These are phyloP conservation scores for Dusona sp. DNA, from an alignment of 2,888 invertebrate genomes.

Conservation along the genomic window DNA sequence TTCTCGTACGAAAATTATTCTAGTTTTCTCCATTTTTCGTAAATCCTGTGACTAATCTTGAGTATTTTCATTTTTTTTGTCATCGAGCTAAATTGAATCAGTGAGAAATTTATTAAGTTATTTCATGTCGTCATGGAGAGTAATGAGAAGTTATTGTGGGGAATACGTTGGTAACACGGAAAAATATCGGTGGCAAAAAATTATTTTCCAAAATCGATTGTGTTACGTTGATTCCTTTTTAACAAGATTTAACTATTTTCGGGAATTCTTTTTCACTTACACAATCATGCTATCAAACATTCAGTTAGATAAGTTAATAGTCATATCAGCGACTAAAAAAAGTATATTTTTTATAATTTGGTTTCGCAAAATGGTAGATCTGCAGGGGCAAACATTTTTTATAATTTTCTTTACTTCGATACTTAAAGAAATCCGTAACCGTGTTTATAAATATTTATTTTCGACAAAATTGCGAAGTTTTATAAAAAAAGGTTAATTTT, in stretches of 20 bases:
- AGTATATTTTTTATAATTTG: neutral
- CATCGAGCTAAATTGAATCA: neutral
- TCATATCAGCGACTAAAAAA: neutral
- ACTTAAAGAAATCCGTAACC: no score
- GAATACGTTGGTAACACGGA: neutral
- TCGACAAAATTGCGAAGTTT: no score
- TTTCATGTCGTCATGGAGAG: neutral
- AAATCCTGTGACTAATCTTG: neutral
- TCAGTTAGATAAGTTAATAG: neutral
- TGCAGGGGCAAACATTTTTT: neutral
- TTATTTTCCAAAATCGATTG: neutral
- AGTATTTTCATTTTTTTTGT: neutral
- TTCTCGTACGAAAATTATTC: constrained; percentile 1
- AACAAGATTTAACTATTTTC: neutral
- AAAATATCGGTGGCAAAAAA: neutral
- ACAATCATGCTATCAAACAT: neutral
- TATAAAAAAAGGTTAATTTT: no score
- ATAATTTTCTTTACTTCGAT: neutral
- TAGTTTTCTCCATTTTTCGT: neutral
- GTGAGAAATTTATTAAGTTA: neutral
- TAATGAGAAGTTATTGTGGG: neutral
- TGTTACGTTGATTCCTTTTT: neutral
- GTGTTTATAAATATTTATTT: no score
- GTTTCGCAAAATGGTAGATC: no score
- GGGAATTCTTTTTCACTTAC: neutral